Conservation (phyloP, 2,888 invertebrate genomes). For the Ptychoptera contaminata region DNA sequence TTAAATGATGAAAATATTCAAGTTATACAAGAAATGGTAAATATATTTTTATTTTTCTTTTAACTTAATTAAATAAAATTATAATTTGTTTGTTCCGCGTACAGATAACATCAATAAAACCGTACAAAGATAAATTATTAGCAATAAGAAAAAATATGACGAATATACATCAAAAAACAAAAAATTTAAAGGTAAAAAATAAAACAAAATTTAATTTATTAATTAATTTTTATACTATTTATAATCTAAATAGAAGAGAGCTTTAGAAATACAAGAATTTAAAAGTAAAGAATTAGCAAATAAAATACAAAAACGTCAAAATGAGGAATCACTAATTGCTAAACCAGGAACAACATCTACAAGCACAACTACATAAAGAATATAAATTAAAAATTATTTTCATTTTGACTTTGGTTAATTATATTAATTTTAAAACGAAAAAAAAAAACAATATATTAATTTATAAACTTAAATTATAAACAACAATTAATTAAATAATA, state of each 20-base stretch:
- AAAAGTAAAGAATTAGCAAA: slow-evolving; percentile 26
- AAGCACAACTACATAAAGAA: slow-evolving; percentile 7
- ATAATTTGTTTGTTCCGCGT: slow-evolving; percentile 8
- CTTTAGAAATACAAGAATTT: slow-evolving; percentile 23
- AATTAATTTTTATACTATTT: background rate
- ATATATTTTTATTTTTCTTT: background rate
- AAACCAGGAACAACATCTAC: slow-evolving; percentile 6
- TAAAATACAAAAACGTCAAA: slow-evolving; percentile 25
- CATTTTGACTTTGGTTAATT: background rate
- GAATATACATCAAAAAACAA: slow-evolving; percentile 24
- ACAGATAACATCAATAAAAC: slow-evolving; percentile 24
- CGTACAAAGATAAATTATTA: slow-evolving; percentile 24
- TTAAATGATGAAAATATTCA: slow-evolving; percentile 23
- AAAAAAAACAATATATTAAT: no score
- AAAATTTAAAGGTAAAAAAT: slow-evolving; percentile 22
- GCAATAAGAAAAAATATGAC: slow-evolving; percentile 28
- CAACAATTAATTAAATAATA: no score
- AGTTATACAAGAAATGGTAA: slow-evolving; percentile 24
- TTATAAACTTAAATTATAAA: no score
- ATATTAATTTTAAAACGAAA: background rate
- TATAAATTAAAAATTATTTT: background rate
- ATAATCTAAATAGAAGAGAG: slow-evolving; percentile 23
- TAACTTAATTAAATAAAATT: background rate
- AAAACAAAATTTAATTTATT: background rate
- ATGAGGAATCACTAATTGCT: slow-evolving; percentile 27